These are phyloP conservation scores for Neotoxoptera formosana DNA, from an alignment of 1,140 invertebrate species.

Conservation along the genomic window DNA sequence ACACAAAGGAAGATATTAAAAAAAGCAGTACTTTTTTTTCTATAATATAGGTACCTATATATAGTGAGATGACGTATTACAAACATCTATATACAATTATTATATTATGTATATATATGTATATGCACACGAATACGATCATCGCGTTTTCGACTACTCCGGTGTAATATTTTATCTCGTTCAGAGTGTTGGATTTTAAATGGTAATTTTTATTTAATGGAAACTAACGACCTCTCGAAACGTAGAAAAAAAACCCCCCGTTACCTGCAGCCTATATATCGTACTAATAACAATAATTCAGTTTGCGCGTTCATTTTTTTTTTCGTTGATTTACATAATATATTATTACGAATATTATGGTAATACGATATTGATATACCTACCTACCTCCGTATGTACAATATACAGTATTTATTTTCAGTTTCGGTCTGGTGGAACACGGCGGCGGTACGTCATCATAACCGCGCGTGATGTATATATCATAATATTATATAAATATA, in stretches of 20 bases:
- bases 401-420: neutral
- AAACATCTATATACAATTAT: neutral
- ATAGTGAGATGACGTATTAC: neutral
- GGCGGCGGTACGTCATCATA: neutral
- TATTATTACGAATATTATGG: neutral
- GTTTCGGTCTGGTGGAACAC: neutral
- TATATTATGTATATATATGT: neutral
- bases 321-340: neutral
- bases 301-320: slow-evolving; percentile 18
- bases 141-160: neutral
- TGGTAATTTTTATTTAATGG: slow-evolving; percentile 46
- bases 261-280: neutral
- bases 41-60: neutral
- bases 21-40: neutral
- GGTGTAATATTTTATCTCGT: slow-evolving; percentile 5
- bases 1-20: neutral
- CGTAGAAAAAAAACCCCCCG: neutral
- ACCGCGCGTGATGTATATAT: neutral
- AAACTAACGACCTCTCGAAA: slow-evolving; percentile 38
- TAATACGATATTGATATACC: neutral
- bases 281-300: slow-evolving; percentile 23
- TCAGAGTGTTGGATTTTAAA: slow-evolving; percentile 21
- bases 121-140: neutral
- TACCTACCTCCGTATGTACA: neutral
- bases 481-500: neutral